These are phyloP conservation scores for Hydrotaea cyrtoneurina DNA, from an alignment of 2,888 invertebrate genomes.

Conservation along the genomic window DNA sequence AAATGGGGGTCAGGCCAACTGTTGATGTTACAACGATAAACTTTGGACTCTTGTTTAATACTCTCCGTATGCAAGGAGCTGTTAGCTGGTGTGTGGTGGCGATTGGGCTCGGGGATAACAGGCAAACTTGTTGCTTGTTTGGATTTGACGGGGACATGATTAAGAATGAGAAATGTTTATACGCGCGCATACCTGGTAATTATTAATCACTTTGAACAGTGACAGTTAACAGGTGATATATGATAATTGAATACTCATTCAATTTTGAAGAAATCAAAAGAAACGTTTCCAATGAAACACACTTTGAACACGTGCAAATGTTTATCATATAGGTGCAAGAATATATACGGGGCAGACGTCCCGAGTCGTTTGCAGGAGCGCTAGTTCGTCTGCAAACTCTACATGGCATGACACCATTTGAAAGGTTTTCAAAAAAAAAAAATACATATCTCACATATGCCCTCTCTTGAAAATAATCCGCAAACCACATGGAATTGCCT, in stretches of 20 bases:
- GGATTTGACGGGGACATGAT: conserved; percentile 50
- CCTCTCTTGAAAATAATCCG: no score
- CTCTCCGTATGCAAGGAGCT: conserved; percentile 1
- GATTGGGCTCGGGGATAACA: not conserved
- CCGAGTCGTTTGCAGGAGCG: no score
- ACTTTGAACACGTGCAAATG: not conserved
- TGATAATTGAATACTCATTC: conserved; percentile 61
- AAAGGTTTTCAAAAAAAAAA: no score
- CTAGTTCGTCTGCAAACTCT: no score
- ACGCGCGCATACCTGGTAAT: conserved; percentile 4
- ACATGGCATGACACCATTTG: no score
- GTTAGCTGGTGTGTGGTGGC: conserved; percentile 20
- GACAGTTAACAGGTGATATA: conserved; percentile 56
- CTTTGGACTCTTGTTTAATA: not conserved
- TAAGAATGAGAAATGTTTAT: conserved; percentile 42
- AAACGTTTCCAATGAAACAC: not conserved
- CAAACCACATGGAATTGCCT: no score
- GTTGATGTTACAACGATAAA: conserved; percentile 24
- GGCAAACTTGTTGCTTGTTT: not conserved
- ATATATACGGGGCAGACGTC: no score
- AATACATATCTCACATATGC: no score
- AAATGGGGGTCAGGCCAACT: conserved; percentile 58
- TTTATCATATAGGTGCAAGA: no score
- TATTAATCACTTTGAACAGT: conserved; percentile 15
- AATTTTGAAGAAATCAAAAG: not conserved